These are phyloP conservation scores for Tragelaphus imberbis DNA, from an alignment of 2,113 vertebrate species.

Conservation along the genomic window DNA sequence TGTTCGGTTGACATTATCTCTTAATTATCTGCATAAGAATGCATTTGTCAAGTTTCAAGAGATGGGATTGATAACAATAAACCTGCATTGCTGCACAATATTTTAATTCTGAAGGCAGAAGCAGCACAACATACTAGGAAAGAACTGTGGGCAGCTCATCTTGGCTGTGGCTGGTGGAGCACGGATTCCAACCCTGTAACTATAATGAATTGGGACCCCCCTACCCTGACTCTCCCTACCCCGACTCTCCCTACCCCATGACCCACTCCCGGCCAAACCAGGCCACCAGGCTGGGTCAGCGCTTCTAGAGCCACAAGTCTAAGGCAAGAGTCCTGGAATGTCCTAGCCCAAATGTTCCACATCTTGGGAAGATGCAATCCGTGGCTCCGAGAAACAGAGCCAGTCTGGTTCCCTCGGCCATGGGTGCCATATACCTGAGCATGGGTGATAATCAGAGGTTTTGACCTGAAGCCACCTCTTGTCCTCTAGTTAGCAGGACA, in stretches of 20 bases:
- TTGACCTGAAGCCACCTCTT: not conserved
- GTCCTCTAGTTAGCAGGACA: not conserved
- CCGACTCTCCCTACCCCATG: not conserved
- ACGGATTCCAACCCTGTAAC: fast-evolving
- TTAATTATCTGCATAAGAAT: constrained; percentile 73
- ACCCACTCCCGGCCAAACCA: fast-evolving
- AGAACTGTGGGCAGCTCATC: not conserved
- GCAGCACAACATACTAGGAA: not conserved
- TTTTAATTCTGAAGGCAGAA: constrained; percentile 57
- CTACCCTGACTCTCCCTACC: not conserved
- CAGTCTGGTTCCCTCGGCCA: not conserved
- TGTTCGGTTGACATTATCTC: constrained; percentile 70
- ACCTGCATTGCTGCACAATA: constrained; percentile 48
- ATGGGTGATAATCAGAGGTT: not conserved
- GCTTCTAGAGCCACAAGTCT: not conserved
- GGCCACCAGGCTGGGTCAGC: not conserved
- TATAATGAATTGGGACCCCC: not conserved
- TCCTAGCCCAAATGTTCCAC: not conserved
- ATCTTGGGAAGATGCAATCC: not conserved
- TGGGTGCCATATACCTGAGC: not conserved
- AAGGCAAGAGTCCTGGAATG: not conserved
- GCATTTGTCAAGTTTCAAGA: constrained; percentile 68
- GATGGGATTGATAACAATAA: constrained; percentile 63
- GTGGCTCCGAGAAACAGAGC: not conserved
- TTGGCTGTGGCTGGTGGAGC: not conserved